phyloP scores from a whole-genome alignment of 2,888 invertebrate species.

The Ophion costatus region DNA sequence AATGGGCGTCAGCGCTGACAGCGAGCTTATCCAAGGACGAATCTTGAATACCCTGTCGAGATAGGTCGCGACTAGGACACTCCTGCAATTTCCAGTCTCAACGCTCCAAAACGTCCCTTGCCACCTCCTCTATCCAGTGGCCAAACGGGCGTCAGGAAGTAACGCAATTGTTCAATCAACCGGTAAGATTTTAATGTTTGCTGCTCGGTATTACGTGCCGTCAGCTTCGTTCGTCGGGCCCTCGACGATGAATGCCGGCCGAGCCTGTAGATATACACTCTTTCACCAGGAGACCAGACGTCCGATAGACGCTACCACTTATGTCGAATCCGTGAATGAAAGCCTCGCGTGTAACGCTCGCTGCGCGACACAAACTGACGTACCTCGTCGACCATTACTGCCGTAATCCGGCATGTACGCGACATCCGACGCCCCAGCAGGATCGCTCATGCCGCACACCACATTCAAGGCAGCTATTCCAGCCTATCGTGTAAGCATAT shows the following conservation, averaged over 20 bases:
- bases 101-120: neutral
- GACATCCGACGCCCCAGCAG: neutral
- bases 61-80: neutral
- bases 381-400: slow-evolving; percentile 21
- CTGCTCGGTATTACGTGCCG: neutral
- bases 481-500: neutral
- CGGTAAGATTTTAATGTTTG: slow-evolving; percentile 1
- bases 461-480: neutral
- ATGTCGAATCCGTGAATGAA: slow-evolving; percentile 57
- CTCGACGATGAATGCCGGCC: slow-evolving; percentile 29
- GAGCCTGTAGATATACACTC: slow-evolving; percentile 23
- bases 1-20: neutral
- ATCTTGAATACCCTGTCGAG: neutral
- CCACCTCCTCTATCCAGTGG: neutral
- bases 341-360: slow-evolving; percentile 40
- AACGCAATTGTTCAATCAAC: slow-evolving; percentile 14
- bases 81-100: neutral
- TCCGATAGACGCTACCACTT: slow-evolving; percentile 58
- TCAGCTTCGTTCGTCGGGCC: slow-evolving; percentile 11
- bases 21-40: neutral
- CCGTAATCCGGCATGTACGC: slow-evolving; percentile 13
- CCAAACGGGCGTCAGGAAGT: neutral
- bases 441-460: neutral
- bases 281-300: slow-evolving; percentile 42
- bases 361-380: slow-evolving; percentile 1